A percentile compares a stretch with the other conserved stretches of the same genome.
phyloP scores from a whole-genome alignment of 2,797 vertebrate genomes.

The Anguilla anguilla region DNA sequence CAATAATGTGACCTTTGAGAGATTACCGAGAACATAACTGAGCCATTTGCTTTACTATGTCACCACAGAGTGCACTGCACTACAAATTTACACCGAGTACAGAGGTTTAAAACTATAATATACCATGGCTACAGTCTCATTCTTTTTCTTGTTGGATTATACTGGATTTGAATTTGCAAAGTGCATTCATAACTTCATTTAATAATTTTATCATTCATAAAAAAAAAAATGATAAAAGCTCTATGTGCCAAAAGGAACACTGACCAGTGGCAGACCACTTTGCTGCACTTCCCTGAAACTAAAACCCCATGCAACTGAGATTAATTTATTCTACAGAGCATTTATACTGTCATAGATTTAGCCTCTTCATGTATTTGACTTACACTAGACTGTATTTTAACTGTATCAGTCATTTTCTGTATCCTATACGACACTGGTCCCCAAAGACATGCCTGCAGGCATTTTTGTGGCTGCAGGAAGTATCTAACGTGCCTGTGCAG shows the following conservation, averaged over 20 bases:
- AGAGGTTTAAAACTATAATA: background rate
- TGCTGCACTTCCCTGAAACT: background rate
- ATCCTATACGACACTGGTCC: background rate
- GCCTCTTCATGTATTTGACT: background rate
- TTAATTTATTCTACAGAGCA: background rate
- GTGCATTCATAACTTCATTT: background rate
- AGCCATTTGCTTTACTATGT: background rate
- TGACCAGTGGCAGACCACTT: background rate
- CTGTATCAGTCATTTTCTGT: background rate
- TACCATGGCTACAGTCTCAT: background rate
- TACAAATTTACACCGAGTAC: background rate
- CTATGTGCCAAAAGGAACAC: background rate
- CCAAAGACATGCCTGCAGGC: background rate
- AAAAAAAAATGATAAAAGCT: background rate
- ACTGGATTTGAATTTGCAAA: background rate
- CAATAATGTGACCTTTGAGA: constrained; percentile 20
- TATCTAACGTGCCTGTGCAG: constrained; percentile 13
- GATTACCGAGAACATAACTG: constrained; percentile 4
- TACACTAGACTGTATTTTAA: background rate
- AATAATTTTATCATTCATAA: background rate
- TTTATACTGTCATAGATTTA: background rate
- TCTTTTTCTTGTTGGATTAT: background rate
- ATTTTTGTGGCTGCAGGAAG: background rate
- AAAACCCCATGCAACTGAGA: background rate
- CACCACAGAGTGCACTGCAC: background rate